phyloP scores from a whole-genome alignment of 1,140 invertebrate genomes.

The Neodiprion virginianus region DNA sequence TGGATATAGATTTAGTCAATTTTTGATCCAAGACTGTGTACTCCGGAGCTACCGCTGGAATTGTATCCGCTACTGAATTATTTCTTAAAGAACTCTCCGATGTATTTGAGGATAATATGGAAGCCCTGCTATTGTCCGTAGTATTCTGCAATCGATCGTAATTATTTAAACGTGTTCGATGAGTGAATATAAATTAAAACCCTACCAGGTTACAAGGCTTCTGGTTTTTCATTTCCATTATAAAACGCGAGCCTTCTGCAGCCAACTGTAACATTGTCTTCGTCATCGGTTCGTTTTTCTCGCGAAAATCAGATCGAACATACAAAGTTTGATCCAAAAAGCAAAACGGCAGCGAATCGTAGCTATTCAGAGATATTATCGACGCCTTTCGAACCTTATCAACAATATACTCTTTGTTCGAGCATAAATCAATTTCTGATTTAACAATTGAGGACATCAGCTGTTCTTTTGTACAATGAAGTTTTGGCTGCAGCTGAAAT shows the following conservation, averaged over 20 bases:
- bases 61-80: background rate
- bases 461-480: constrained; percentile 14
- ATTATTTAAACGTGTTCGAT: background rate
- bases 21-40: too few species aligned
- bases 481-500: background rate
- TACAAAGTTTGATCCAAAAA: constrained; percentile 19
- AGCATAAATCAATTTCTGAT: constrained; percentile 18
- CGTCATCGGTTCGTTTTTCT: constrained; percentile 5
- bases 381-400: background rate
- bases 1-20: too few species aligned
- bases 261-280: constrained; percentile 15
- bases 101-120: background rate
- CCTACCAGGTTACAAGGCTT: background rate
- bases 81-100: background rate
- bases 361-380: constrained; percentile 8
- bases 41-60: too few species aligned
- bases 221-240: constrained; percentile 17
- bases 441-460: background rate
- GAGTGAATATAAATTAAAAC: background rate
- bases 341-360: constrained; percentile 22
- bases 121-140: background rate
- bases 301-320: constrained; percentile 20
- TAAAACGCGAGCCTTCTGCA: constrained; percentile 2
- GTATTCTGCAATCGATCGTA: background rate
- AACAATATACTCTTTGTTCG: constrained; percentile 12